Base-by-base conservation (phyloP, 2,113 vertebrate species). In the Lampris incognitus region DNA sequence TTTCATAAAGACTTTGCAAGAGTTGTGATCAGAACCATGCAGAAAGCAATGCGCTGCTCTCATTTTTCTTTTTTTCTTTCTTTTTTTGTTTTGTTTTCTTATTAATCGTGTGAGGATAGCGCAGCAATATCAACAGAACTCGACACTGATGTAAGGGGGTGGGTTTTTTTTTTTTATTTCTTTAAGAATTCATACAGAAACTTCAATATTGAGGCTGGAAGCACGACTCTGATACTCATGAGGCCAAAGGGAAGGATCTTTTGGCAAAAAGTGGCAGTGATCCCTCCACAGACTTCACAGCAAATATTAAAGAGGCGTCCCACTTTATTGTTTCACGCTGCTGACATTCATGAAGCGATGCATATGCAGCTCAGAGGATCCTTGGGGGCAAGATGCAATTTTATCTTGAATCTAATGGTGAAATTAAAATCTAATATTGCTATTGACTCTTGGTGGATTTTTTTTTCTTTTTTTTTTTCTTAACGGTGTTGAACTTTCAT, bases 401-500 rank as follows among this genome's bases (percentile, higher is more conserved):
- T 74, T 58, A 52, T 54, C 72, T 78, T 77, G 58, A 79, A 82
- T 78, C 60, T 57, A 42, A 80, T 74, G 65, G 63, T 74, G 48
- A 81, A 77, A 80, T 80, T 81, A 72, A 54, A 81, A 71, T 78
- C 58, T 57, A 38, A 74, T 68, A 65, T 74, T 70, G 52, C 63
- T 72, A 85, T 73, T 77, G 82, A 84, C 82, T 74, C 68, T 79
- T 6, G 1, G 67, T 75, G 63, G 51, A 71, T 70, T 24, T 24
- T 24, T 24, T 24, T 24, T 24, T n/a, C n/a, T 0, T 24, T 24
- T 24, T 24, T 24, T 24, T 24, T 24, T 24, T 67, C 74, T 52
- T 51, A 80, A 60, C 72, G 83, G 66, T 72, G 74, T 79, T 86
- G 65, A 62, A 84, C 82, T 52, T 50, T 80, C 64, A 61, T 59